Percentiles rank a stretch among this genome's conserved stretches.
phyloP scores from a whole-genome alignment of 1,140 invertebrate genomes.

The Dryas iulia region DNA sequence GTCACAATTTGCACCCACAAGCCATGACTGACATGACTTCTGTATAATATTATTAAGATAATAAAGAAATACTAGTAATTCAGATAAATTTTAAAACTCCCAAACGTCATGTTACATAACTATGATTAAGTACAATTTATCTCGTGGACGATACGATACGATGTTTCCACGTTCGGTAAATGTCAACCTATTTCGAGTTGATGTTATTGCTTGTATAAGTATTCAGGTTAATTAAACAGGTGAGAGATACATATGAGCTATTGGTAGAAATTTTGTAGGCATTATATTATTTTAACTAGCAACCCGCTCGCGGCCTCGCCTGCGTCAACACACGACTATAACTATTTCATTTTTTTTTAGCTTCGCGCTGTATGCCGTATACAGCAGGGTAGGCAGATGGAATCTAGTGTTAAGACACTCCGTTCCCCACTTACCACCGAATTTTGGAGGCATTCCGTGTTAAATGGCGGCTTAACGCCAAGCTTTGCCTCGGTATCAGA shows the following conservation, averaged over 20 bases:
- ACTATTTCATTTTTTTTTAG: no score
- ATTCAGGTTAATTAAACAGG: background rate
- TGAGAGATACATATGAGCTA: background rate
- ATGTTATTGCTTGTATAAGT: background rate
- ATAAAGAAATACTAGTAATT: no score
- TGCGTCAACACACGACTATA: no score
- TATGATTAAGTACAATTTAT: background rate
- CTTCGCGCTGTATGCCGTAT: no score
- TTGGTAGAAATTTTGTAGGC: no score
- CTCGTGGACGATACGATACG: background rate
- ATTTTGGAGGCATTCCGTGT: background rate
- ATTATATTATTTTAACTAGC: no score
- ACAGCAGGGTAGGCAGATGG: background rate
- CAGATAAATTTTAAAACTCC: no score
- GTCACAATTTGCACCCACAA: no score
- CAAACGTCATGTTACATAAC: background rate
- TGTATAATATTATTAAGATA: no score
- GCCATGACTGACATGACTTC: no score
- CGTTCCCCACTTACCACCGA: background rate
- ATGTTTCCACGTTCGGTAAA: background rate
- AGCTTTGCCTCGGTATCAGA: background rate
- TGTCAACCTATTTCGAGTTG: background rate
- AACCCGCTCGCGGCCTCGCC: no score
- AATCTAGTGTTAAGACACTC: background rate
- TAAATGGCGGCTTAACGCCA: background rate